Conservation (phyloP, 37 sponge, comb jelly and placozoan genomes). For the Halisarca cf. caerulea region DNA sequence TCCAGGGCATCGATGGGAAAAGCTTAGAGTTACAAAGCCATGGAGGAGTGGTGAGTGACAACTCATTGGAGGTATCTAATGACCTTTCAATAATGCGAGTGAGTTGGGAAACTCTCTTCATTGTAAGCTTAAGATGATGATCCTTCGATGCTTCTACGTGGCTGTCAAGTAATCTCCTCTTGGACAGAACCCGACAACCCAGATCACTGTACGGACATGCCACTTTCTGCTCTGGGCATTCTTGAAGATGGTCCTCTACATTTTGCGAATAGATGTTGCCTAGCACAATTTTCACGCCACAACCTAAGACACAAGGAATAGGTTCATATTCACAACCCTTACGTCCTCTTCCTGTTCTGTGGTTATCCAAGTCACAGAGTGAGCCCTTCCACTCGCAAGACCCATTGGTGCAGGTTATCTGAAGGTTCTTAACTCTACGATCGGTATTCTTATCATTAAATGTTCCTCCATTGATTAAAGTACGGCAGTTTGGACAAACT, state of each 20-base stretch:
- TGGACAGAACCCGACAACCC: not conserved
- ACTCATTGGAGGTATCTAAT: no score
- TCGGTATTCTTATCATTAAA: constrained; percentile 3
- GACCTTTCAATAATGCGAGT: not conserved
- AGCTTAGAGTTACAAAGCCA: constrained; percentile 11
- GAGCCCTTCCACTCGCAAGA: constrained; percentile 13
- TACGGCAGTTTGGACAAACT: not conserved
- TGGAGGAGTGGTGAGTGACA: not conserved
- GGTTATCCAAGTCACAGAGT: not conserved
- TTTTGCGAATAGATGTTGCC: not conserved
- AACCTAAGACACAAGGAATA: not conserved
- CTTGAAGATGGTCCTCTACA: constrained; percentile 3
- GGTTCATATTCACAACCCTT: constrained; percentile 7
- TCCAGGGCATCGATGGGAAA: constrained; percentile 11
- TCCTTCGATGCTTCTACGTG: not conserved
- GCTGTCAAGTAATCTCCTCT: not conserved
- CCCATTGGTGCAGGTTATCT: constrained; percentile 1
- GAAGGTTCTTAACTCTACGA: not conserved
- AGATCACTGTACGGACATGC: not conserved
- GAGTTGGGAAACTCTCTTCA: not conserved
- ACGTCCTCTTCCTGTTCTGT: not conserved
- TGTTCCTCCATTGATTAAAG: no score
- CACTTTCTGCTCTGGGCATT: not conserved
- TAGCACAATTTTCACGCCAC: constrained; percentile 2
- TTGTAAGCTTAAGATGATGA: not conserved